Evolutionary conservation across 1,140 invertebrate species (phyloP).

Genomic region (Cylas formicarius): DNA sequence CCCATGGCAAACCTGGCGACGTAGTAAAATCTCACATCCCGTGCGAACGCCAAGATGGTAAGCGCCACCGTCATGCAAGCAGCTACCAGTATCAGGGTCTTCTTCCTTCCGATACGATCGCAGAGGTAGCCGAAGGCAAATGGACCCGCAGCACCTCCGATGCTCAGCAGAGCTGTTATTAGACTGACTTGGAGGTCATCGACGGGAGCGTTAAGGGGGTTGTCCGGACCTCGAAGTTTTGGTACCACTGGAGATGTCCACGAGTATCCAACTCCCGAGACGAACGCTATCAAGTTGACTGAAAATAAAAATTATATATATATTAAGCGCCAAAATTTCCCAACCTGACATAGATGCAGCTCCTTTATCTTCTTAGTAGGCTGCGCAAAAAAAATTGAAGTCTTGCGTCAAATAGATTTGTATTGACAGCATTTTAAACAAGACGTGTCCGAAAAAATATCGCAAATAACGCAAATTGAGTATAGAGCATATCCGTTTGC

Average conservation of each 20-base stretch:
- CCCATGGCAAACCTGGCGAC: slow-evolving; percentile 36
- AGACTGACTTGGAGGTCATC: slow-evolving; percentile 56
- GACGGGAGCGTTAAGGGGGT: slow-evolving; percentile 34
- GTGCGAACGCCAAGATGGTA: slow-evolving; percentile 36
- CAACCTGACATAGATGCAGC: no score
- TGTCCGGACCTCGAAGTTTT: slow-evolving; percentile 42
- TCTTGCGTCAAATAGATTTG: no score
- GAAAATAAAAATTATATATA: slow-evolving; percentile 23
- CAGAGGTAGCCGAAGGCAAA: slow-evolving; percentile 32
- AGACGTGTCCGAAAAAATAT: no score
- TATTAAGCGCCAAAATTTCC: no score
- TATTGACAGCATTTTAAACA: no score
- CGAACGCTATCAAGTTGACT: slow-evolving; percentile 59
- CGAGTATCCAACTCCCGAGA: slow-evolving; percentile 55
- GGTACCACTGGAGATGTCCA: slow-evolving; percentile 65
- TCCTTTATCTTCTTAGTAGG: no score
- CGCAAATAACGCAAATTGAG: no score
- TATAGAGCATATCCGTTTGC: no score
- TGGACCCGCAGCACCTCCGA: slow-evolving; percentile 57
- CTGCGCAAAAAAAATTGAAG: no score
- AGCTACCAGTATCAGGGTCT: slow-evolving; percentile 41
- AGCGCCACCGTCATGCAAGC: slow-evolving; percentile 11
- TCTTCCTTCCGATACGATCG: slow-evolving; percentile 44
- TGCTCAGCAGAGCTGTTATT: slow-evolving; percentile 69
- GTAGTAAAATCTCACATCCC: slow-evolving; percentile 33